Evolutionary conservation across 2,888 invertebrate genomes (phyloP).

Genomic region (Liodrosophila aerea): DNA sequence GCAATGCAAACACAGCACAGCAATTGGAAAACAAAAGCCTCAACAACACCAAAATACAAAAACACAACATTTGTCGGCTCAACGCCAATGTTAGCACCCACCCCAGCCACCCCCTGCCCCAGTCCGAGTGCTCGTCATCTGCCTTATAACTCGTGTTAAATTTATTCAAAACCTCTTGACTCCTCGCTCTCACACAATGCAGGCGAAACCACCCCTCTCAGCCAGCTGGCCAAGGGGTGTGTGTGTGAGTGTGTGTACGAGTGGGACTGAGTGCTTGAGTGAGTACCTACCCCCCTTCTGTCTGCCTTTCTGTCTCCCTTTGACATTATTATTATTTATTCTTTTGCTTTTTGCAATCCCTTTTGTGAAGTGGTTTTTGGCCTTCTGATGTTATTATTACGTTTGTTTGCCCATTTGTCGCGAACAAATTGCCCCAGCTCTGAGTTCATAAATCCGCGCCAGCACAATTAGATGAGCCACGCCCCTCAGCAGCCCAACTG

Average conservation of each 20-base stretch:
- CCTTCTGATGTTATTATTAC: constrained; percentile 68
- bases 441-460: constrained; percentile 54
- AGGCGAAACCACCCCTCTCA: constrained; percentile 49
- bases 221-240: constrained; percentile 62
- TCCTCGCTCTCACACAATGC: constrained; percentile 49
- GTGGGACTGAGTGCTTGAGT: constrained; percentile 47
- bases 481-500: constrained; percentile 56
- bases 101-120: background rate
- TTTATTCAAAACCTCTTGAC: constrained; percentile 81
- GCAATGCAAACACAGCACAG: constrained; percentile 67
- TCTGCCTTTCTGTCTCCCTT: background rate
- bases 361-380: constrained; percentile 47
- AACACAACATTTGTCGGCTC: constrained; percentile 69
- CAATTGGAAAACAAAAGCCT: constrained; percentile 67
- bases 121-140: constrained; percentile 50
- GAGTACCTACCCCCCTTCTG: background rate
- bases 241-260: constrained; percentile 42
- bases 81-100: constrained; percentile 30
- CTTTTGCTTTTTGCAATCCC: no score
- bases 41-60: no score
- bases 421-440: constrained; percentile 61
- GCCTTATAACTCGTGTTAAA: constrained; percentile 69
- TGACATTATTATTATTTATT: constrained; percentile 31
- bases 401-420: constrained; percentile 76
- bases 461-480: constrained; percentile 64